A percentile compares a stretch with the other conserved stretches of the same genome.
Evolutionary conservation across 2,888 invertebrate genomes (phyloP).

Genomic region (Cerceris rybyensis): DNA sequence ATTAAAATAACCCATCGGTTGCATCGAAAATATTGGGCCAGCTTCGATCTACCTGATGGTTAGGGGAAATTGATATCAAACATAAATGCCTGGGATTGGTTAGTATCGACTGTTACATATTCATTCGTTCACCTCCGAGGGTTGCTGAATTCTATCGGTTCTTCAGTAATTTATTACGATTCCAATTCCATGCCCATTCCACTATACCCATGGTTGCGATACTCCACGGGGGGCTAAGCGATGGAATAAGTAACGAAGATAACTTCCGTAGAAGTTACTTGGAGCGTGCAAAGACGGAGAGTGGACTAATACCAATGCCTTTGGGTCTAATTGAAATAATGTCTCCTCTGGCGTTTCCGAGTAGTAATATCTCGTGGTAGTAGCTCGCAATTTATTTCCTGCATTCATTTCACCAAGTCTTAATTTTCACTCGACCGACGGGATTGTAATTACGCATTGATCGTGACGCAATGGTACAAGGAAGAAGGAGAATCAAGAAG

Average conservation of each 20-base stretch:
- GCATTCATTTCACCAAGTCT: constrained; percentile 62
- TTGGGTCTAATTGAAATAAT: constrained; percentile 65
- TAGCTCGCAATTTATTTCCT: constrained; percentile 64
- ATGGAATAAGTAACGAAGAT: constrained; percentile 51
- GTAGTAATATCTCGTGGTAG: constrained; percentile 46
- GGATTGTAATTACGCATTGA: constrained; percentile 66
- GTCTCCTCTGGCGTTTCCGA: constrained; percentile 42
- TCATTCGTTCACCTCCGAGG: constrained; percentile 49
- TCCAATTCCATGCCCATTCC: constrained; percentile 32
- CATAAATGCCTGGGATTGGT: constrained; percentile 63
- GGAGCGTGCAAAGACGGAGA: constrained; percentile 50
- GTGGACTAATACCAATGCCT: constrained; percentile 52
- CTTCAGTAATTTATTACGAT: constrained; percentile 69
- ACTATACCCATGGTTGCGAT: constrained; percentile 8
- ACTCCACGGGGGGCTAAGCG: background rate
- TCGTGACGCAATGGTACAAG: constrained; percentile 10
- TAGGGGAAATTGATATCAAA: constrained; percentile 64
- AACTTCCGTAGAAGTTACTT: constrained; percentile 60
- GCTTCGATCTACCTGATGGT: background rate
- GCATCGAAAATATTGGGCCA: constrained; percentile 62
- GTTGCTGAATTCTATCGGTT: constrained; percentile 48
- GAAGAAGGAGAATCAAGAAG: constrained; percentile 33
- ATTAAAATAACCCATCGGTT: constrained; percentile 52
- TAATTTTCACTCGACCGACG: constrained; percentile 63
- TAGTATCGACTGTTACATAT: constrained; percentile 65